phyloP scores from a whole-genome alignment of 2,113 vertebrate species.

The Thinocorus orbignyianus region DNA sequence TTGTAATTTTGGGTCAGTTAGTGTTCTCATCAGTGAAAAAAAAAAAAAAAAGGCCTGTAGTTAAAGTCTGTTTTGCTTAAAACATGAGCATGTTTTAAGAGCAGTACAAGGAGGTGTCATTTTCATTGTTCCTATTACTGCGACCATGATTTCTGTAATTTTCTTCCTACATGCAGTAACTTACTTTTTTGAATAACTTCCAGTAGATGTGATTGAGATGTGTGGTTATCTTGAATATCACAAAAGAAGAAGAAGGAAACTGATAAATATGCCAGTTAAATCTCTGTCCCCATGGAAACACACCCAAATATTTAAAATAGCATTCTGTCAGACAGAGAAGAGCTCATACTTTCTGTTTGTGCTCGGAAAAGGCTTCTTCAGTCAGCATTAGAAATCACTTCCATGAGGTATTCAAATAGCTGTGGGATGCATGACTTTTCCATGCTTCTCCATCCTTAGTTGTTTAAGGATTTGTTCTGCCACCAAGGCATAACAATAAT shows the following conservation, averaged over 20 bases:
- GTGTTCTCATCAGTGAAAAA: neutral
- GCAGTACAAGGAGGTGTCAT: neutral
- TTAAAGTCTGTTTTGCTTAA: neutral
- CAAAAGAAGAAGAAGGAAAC: neutral
- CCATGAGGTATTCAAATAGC: neutral
- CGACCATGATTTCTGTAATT: neutral
- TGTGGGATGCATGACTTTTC: neutral
- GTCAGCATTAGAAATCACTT: constrained; percentile 2
- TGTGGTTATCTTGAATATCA: neutral
- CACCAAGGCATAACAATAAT: neutral
- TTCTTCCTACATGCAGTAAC: neutral
- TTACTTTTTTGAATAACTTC: neutral
- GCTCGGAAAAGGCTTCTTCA: neutral
- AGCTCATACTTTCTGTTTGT: constrained; percentile 15
- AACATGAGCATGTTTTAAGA: neutral
- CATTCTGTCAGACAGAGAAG: neutral
- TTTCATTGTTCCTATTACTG: neutral
- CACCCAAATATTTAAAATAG: constrained; percentile 45
- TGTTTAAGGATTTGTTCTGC: constrained; percentile 9
- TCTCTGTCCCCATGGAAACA: constrained; percentile 32
- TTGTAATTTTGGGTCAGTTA: neutral
- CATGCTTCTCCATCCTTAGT: neutral
- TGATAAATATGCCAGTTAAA: constrained; percentile 22
- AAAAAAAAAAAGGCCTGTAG: neutral
- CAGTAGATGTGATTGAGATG: neutral